Evolutionary conservation across 2,888 invertebrate genomes (phyloP).

Genomic region (Unio delphinus): DNA sequence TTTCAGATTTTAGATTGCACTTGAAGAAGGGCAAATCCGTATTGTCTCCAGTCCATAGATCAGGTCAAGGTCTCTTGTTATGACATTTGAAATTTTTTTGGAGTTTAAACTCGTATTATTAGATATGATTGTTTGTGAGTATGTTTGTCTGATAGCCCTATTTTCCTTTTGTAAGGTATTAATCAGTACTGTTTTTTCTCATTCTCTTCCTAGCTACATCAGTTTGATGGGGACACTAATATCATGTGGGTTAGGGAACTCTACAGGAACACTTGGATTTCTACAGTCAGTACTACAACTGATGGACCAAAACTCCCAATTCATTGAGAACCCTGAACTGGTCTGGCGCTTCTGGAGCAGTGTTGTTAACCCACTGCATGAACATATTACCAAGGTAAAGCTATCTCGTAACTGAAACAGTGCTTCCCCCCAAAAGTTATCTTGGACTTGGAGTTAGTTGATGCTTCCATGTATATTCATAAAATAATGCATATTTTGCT

Average conservation of each 20-base stretch:
- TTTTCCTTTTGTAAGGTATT: not conserved
- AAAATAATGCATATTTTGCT: not conserved
- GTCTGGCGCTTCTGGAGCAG: conserved; percentile 62
- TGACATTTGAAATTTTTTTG: too few relatives aligned
- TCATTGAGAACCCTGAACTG: conserved; percentile 44
- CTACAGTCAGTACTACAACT: conserved; percentile 55
- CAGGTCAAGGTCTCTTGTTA: too few relatives aligned
- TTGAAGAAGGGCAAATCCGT: too few relatives aligned
- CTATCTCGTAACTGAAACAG: not conserved
- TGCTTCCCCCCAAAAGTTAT: not conserved
- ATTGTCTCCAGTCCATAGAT: too few relatives aligned
- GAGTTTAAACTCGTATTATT: too few relatives aligned
- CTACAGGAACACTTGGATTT: conserved; percentile 53
- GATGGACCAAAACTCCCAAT: conserved; percentile 42
- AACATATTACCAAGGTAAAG: conserved; percentile 55
- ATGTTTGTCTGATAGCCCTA: not conserved
- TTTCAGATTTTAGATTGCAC: too few relatives aligned
- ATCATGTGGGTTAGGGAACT: conserved; percentile 44
- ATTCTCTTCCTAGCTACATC: conserved; percentile 47
- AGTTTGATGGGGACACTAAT: conserved; percentile 53
- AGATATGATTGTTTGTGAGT: too few relatives aligned
- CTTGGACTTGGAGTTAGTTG: not conserved
- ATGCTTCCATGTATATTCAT: not conserved
- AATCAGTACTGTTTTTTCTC: not conserved
- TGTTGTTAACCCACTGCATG: conserved; percentile 47